phyloP scores from a whole-genome alignment of 1,140 invertebrate species.

The Sinella curviseta region DNA sequence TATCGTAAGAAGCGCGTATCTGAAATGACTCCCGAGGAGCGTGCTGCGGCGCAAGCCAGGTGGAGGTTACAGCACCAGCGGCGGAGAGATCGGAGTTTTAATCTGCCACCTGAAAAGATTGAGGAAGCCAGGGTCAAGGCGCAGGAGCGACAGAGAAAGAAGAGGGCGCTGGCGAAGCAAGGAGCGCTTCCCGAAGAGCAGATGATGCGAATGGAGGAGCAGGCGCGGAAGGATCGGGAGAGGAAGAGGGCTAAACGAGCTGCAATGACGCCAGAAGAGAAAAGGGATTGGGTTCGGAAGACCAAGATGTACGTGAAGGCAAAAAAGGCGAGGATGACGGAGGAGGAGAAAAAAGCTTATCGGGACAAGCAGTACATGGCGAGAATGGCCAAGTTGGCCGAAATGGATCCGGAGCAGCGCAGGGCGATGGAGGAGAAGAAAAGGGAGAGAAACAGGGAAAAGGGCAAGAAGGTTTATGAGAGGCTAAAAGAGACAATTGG shows the following conservation, averaged over 20 bases:
- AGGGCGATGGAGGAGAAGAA: neutral
- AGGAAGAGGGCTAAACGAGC: neutral
- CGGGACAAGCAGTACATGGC: neutral
- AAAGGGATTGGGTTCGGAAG: neutral
- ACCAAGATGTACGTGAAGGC: neutral
- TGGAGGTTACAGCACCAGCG: neutral
- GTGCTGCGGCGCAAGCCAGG: neutral
- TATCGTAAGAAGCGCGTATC: too few species aligned
- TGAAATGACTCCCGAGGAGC: neutral
- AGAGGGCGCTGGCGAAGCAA: neutral
- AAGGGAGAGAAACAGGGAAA: neutral
- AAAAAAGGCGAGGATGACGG: neutral
- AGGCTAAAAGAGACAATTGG: neutral
- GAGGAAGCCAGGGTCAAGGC: neutral
- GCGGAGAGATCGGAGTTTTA: neutral
- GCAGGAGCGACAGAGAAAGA: neutral
- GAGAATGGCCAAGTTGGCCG: neutral
- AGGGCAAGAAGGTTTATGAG: too few species aligned
- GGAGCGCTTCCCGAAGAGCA: neutral
- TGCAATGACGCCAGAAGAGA: neutral
- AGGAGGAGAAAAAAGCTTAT: neutral
- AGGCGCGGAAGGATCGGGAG: neutral
- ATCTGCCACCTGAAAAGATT: neutral
- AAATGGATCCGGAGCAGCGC: neutral
- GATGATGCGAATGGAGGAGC: neutral